These are phyloP conservation scores for Mizuhopecten yessoensis DNA, from an alignment of 1,140 invertebrate genomes.

Conservation along the genomic window DNA sequence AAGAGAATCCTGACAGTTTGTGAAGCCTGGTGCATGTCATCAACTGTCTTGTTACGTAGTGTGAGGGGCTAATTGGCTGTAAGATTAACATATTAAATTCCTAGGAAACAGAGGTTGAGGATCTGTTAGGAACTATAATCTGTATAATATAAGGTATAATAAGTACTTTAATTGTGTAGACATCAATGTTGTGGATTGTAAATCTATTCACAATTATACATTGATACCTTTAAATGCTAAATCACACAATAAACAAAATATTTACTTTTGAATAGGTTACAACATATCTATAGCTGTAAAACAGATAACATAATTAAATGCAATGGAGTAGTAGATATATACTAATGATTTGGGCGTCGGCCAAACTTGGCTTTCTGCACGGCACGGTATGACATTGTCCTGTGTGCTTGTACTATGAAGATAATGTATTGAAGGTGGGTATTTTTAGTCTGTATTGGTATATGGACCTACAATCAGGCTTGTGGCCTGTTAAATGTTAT, in stretches of 20 bases:
- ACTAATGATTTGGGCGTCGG: background rate
- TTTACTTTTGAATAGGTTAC: slow-evolving; percentile 35
- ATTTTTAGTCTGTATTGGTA: background rate
- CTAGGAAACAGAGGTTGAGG: background rate
- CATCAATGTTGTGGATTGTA: background rate
- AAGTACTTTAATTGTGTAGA: background rate
- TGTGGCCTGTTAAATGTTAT: background rate
- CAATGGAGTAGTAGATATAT: background rate
- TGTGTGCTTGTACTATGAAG: background rate
- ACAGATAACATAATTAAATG: background rate
- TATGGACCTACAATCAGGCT: slow-evolving; percentile 5
- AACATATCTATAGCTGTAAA: slow-evolving; percentile 18
- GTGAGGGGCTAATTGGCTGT: background rate
- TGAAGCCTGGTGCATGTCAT: background rate
- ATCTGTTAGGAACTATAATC: background rate
- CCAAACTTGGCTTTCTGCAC: slow-evolving; percentile 8
- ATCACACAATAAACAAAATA: slow-evolving; percentile 19
- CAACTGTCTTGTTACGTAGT: background rate
- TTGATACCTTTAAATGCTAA: slow-evolving; percentile 5
- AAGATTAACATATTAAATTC: background rate
- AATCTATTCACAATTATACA: background rate
- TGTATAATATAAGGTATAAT: background rate
- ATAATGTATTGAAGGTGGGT: background rate
- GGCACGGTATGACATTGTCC: background rate
- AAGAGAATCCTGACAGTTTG: background rate